Base-by-base conservation (phyloP, 2,797 vertebrate genomes). In the Setipinna tenuifilis region DNA sequence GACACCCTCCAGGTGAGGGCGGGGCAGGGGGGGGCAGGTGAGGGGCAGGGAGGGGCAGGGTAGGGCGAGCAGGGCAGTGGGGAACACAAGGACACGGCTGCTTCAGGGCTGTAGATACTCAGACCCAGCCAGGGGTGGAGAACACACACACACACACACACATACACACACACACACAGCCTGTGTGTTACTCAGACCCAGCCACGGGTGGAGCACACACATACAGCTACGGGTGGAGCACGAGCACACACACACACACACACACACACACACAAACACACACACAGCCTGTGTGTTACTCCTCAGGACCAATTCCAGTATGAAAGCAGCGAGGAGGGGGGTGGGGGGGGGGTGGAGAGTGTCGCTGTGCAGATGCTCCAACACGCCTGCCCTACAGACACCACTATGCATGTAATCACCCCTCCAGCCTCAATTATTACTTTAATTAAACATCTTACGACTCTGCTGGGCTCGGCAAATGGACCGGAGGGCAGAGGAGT, bases 361-460 rank as follows among this genome's bases (percentile, higher is more conserved):
- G 17, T 6, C 28, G 31, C 17, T 16, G 16, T 75, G 12, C 31
- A 75, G 17, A 31, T 75, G 65, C 65, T 14, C 28, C 65, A 4
- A 16, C 91, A 81, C 57, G 41, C 68, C 65, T 84, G 54, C 86
- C 75, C 88, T 41, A 41, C 19, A 93, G 86, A 89, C 88, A 86
- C 88, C 83, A 35, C 81, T 54, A 44, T 50, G 9, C 82, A 85
- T 88, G 81, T 90, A 91, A 93, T 93, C 92, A 90, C 86, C 84
- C 84, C 84, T 75, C 68, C 83, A 84, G 84, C 84, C 87, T 90
- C 84, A 90, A 91, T 86, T 91, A 92, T 93, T 89, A 89, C 84
- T 90, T 93, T 89, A 89, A 93, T 90, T 90, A 92, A 91, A 90
- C 85, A 88, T 83, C 85, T 86, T 90, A 84, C 89, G 85, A 75